Conservation (phyloP, 2,113 vertebrate species). For the Eclectus roratus region DNA sequence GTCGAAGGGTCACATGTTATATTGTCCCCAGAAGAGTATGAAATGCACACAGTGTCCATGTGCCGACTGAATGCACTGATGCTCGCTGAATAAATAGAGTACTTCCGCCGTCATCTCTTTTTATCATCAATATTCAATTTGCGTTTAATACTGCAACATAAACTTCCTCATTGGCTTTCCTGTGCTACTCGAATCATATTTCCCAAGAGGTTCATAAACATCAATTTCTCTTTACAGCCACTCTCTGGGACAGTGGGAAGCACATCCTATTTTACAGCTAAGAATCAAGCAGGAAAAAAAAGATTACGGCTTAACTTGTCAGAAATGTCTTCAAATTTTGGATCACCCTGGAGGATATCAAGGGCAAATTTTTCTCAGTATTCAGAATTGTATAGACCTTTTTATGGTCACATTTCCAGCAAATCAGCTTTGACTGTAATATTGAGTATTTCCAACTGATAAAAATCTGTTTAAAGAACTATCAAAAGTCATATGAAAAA, state of each 20-base stretch:
- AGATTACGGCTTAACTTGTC: background rate
- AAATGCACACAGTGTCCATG: background rate
- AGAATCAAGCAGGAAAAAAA: background rate
- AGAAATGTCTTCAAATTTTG: background rate
- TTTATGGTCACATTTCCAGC: background rate
- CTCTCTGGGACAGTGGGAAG: background rate
- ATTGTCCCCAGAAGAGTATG: background rate
- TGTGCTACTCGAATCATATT: background rate
- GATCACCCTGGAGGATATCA: background rate
- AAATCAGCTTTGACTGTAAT: background rate
- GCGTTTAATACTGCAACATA: background rate
- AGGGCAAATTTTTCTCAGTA: background rate
- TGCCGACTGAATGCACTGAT: background rate
- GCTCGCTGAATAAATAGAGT: background rate
- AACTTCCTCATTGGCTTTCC: background rate
- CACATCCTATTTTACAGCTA: background rate
- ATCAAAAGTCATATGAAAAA: background rate
- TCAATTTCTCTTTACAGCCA: background rate
- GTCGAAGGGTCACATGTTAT: background rate
- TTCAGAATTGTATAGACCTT: background rate
- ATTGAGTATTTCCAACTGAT: background rate
- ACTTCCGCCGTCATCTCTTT: background rate
- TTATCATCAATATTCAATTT: background rate
- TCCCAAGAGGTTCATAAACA: background rate
- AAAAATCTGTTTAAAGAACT: background rate